Conservation (phyloP, 2,113 vertebrate species). For the Microtus montanus region DNA sequence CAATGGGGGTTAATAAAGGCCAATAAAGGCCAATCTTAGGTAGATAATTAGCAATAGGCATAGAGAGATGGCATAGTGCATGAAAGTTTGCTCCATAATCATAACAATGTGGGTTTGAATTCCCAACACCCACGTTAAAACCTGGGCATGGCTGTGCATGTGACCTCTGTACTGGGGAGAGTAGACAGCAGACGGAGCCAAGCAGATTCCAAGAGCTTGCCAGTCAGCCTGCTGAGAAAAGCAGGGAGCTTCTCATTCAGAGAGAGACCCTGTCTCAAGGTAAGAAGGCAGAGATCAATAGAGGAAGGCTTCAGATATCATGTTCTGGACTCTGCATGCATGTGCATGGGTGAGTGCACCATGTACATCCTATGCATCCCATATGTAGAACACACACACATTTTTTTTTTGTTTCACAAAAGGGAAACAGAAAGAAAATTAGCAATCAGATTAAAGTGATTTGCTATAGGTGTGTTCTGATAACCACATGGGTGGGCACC, state of each 20-base stretch:
- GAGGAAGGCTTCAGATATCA: not conserved
- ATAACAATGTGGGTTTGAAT: not conserved
- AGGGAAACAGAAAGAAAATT: not conserved
- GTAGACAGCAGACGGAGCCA: not conserved
- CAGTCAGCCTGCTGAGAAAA: not conserved
- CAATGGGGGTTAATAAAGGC: conserved; percentile 71
- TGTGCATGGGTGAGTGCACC: too few species aligned
- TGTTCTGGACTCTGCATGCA: not conserved
- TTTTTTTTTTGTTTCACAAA: not conserved
- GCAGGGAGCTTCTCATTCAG: not conserved
- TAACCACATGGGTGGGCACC: conserved; percentile 71
- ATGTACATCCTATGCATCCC: too few species aligned
- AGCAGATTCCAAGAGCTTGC: not conserved
- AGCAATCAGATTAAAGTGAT: conserved; percentile 55
- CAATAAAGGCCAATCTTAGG: conserved; percentile 67
- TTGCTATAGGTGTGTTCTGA: conserved; percentile 62
- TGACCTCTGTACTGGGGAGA: not conserved
- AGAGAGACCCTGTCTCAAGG: not conserved
- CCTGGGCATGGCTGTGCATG: not conserved
- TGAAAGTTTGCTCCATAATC: not conserved
- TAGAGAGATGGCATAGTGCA: not conserved
- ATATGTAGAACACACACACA: not conserved
- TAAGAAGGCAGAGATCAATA: not conserved
- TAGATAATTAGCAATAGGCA: conserved; percentile 68
- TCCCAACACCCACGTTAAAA: not conserved